Evolutionary conservation across 2,113 vertebrate genomes (phyloP).

Genomic region (Aegithalos caudatus): DNA sequence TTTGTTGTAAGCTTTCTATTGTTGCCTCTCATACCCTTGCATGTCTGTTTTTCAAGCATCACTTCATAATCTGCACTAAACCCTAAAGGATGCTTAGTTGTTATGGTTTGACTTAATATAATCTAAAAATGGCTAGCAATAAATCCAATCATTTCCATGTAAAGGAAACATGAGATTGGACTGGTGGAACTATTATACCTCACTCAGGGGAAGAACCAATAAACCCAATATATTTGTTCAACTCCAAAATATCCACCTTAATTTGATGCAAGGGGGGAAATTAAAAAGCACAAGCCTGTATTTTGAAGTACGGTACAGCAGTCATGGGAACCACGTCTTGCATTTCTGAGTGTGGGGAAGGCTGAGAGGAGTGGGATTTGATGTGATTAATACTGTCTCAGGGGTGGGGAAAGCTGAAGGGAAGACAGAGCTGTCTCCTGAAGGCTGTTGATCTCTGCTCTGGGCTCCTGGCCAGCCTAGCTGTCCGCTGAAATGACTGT

Average conservation of each 20-base stretch:
- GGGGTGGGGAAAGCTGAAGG: not conserved
- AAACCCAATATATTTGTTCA: constrained; percentile 22
- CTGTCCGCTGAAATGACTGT: not conserved
- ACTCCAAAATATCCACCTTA: not conserved
- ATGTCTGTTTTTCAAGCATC: constrained; percentile 35
- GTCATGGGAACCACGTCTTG: not conserved
- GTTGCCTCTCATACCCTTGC: not conserved
- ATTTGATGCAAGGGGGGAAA: constrained; percentile 12
- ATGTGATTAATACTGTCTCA: not conserved
- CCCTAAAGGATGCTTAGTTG: constrained; percentile 36
- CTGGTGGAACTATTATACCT: not conserved
- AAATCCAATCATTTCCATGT: constrained; percentile 44
- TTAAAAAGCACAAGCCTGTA: not conserved
- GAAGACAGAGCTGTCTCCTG: not conserved
- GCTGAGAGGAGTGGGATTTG: not conserved
- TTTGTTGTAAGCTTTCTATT: constrained; percentile 28
- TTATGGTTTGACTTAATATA: constrained; percentile 52
- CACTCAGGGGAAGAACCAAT: not conserved
- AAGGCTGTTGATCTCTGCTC: constrained; percentile 33
- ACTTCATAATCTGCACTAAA: constrained; percentile 38
- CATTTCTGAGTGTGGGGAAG: not conserved
- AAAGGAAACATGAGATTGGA: not conserved
- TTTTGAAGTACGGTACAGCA: not conserved
- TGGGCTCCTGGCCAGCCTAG: constrained; percentile 31
- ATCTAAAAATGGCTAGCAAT: constrained; percentile 44